Conservation (phyloP, 2,113 vertebrate genomes). For the Candoia aspera region DNA sequence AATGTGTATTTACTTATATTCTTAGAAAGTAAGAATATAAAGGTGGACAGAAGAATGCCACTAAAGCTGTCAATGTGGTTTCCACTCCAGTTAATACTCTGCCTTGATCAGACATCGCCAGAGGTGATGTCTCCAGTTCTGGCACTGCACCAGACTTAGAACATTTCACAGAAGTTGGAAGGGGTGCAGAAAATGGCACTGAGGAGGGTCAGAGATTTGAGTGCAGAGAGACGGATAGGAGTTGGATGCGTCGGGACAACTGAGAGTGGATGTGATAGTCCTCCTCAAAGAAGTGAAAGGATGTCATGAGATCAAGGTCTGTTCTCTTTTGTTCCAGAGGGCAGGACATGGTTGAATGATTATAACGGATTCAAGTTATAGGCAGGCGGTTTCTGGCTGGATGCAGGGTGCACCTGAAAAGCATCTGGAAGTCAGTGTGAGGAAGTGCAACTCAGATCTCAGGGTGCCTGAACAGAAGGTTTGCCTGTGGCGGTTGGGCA, state of each 20-base stretch:
- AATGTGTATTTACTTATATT: background rate
- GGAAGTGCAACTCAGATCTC: background rate
- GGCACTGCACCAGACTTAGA: background rate
- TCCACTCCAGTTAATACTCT: background rate
- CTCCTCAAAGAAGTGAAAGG: background rate
- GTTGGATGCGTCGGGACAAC: background rate
- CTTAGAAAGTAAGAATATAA: background rate
- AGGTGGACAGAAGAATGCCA: background rate
- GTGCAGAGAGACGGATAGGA: background rate
- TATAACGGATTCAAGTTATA: background rate
- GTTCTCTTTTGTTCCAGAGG: background rate
- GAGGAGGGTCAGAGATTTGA: background rate
- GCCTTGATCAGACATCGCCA: background rate
- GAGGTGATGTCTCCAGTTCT: background rate
- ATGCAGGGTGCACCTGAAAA: background rate
- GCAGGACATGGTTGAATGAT: background rate
- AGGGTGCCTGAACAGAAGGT: background rate
- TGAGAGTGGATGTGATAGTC: background rate
- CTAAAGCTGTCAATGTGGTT: background rate
- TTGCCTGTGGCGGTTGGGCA: background rate
- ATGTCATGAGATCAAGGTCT: background rate
- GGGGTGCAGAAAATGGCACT: background rate
- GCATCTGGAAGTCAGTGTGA: background rate
- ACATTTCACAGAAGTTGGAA: background rate
- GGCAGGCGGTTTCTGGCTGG: background rate